These are phyloP conservation scores for Lasioglossum villosulum DNA, from an alignment of 2,888 invertebrate genomes.

Conservation along the genomic window DNA sequence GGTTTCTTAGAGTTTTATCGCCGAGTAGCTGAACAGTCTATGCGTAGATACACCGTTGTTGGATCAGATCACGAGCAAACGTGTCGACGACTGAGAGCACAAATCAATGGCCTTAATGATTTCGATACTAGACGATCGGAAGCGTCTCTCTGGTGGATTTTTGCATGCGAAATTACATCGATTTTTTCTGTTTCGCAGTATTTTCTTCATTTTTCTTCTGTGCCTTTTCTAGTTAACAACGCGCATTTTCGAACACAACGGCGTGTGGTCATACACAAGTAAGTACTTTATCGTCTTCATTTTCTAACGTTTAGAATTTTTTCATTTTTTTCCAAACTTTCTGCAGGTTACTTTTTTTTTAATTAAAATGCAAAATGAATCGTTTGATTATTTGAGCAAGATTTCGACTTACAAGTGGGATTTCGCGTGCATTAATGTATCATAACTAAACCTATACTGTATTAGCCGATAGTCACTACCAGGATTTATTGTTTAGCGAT, in stretches of 20 bases:
- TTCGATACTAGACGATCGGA: constrained; percentile 16
- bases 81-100: constrained; percentile 26
- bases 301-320: neutral
- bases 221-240: neutral
- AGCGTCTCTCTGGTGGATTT: neutral
- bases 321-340: neutral
- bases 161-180: neutral
- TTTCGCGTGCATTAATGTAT: neutral
- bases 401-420: neutral
- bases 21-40: constrained; percentile 10
- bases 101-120: constrained; percentile 53
- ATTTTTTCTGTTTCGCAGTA: neutral
- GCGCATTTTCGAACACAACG: neutral
- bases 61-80: neutral
- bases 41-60: neutral
- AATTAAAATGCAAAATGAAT: neutral
- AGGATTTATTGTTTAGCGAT: neutral
- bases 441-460: neutral
- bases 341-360: neutral
- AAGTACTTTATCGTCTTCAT: neutral
- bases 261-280: neutral
- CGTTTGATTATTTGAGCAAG: neutral
- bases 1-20: constrained; percentile 30
- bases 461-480: neutral
- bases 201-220: neutral